Evolutionary conservation across 1,140 invertebrate species (phyloP).

Genomic region (Drosophila yakuba): DNA sequence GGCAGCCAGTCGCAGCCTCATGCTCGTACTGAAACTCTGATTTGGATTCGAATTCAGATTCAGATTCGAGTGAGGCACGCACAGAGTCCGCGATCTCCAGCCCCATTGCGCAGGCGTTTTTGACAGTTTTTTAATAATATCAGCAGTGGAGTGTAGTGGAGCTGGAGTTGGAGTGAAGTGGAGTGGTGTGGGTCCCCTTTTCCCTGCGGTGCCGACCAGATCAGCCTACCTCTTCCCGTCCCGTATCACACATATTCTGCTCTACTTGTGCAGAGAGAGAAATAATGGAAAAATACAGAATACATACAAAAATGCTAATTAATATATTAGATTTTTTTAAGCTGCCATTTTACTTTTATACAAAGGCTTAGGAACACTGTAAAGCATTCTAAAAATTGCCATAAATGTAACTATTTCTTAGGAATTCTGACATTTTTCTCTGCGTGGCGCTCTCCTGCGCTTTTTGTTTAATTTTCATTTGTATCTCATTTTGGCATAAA

Average conservation of each 20-base stretch:
- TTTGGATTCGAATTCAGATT: not conserved
- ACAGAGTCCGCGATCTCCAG: conserved; percentile 50
- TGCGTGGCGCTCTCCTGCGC: conserved; percentile 11
- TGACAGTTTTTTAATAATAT: conserved; percentile 83
- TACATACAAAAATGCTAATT: not conserved
- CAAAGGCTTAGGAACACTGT: too few species aligned
- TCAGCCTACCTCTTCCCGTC: conserved; percentile 60
- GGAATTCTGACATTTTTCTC: conserved; percentile 2
- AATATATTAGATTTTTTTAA: too few species aligned
- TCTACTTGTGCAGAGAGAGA: conserved; percentile 19
- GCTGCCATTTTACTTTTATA: too few species aligned
- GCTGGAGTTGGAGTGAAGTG: not conserved
- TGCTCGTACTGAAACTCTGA: conserved; percentile 9
- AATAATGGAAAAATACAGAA: not conserved
- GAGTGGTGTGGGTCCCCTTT: conserved; percentile 9
- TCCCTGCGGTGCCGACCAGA: conserved; percentile 31
- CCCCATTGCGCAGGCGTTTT: conserved; percentile 77
- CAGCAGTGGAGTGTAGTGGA: conserved; percentile 35
- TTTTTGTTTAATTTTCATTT: conserved; percentile 61
- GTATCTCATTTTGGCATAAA: conserved; percentile 82
- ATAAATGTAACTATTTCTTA: not conserved
- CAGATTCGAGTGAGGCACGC: conserved; percentile 30
- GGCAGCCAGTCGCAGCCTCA: conserved; percentile 26
- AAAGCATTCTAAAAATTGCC: too few species aligned
- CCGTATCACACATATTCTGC: conserved; percentile 49